Evolutionary conservation across 2,113 vertebrate genomes (phyloP).

Genomic region (Neofelis nebulosa): DNA sequence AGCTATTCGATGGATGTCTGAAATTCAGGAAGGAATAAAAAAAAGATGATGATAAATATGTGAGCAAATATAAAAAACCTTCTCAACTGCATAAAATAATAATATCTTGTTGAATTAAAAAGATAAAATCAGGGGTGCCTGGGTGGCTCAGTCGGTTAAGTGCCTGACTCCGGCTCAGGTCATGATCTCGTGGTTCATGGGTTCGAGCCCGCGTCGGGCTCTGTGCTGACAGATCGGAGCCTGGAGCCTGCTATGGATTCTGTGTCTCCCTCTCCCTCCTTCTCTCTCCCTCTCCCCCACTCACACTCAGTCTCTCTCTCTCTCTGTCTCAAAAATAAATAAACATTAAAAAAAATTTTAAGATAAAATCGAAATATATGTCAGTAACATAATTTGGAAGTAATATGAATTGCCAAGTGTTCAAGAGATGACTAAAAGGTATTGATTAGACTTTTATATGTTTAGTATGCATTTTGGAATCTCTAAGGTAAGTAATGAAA

Average conservation of each 20-base stretch:
- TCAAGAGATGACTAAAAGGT: background rate
- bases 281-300: no score
- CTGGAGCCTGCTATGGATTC: no score
- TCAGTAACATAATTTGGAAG: background rate
- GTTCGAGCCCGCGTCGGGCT: no score
- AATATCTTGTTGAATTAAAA: background rate
- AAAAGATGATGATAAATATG: background rate
- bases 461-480: background rate
- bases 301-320: no score
- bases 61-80: background rate
- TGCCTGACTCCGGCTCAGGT: no score
- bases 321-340: no score
- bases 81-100: background rate
- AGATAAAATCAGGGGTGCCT: no score
- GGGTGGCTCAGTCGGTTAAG: no score
- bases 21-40: background rate
- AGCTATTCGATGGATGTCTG: background rate
- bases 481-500: background rate
- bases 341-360: no score
- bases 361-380: background rate
- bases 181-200: no score
- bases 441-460: background rate
- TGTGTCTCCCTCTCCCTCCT: no score
- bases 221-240: no score
- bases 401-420: background rate